Evolutionary conservation across 2,888 invertebrate genomes (phyloP).

Genomic region (Lasioglossum malachurum): DNA sequence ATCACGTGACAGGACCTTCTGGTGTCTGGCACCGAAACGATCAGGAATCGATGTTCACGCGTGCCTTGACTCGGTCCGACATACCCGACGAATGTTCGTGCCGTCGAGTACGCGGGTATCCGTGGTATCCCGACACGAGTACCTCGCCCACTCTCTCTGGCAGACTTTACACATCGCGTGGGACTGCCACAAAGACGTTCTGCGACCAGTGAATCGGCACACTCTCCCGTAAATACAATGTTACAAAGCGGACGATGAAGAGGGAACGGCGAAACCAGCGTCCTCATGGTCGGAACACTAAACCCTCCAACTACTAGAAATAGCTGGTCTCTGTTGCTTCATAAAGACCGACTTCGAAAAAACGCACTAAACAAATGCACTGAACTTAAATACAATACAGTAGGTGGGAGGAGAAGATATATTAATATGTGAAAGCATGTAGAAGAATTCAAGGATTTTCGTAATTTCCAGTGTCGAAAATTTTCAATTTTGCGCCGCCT

Average conservation of each 20-base stretch:
- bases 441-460: too few species aligned
- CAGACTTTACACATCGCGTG: conserved; percentile 54
- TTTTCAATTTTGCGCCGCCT: too few species aligned
- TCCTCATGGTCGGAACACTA: not conserved
- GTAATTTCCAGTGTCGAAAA: too few species aligned
- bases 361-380: too few species aligned
- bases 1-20: conserved; percentile 71
- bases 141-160: conserved; percentile 49
- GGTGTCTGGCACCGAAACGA: conserved; percentile 76
- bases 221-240: conserved; percentile 46
- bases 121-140: conserved; percentile 66
- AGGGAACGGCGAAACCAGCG: not conserved
- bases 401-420: too few species aligned
- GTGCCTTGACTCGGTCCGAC: conserved; percentile 60
- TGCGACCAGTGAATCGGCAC: conserved; percentile 30
- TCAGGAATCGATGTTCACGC: conserved; percentile 72
- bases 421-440: too few species aligned
- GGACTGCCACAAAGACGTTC: conserved; percentile 37
- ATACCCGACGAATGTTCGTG: conserved; percentile 56
- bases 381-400: too few species aligned
- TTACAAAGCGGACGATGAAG: conserved; percentile 29
- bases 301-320: not conserved
- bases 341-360: too few species aligned
- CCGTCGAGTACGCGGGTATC: conserved; percentile 59
- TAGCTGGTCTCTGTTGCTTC: too few species aligned